Evolutionary conservation across 2,888 invertebrate genomes (phyloP).

Genomic region (Caenorhabditis zanzibari): DNA sequence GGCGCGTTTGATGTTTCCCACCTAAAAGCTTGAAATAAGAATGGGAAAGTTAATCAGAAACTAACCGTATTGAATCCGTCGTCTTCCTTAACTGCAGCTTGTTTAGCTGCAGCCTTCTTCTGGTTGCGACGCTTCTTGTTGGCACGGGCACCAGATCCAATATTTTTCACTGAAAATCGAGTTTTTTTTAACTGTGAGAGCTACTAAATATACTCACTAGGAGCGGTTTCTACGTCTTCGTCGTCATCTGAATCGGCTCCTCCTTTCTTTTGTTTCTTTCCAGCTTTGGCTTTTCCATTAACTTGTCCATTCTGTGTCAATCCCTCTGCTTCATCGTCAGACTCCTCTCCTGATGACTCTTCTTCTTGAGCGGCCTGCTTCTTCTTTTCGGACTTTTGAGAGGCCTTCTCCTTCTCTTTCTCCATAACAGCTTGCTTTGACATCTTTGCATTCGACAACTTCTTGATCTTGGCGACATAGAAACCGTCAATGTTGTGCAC

Average conservation of each 20-base stretch:
- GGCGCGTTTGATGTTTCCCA: conserved; percentile 61
- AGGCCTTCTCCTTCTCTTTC: conserved; percentile 38
- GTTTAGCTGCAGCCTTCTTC: conserved; percentile 68
- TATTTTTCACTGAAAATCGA: conserved; percentile 65
- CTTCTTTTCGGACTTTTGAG: conserved; percentile 41
- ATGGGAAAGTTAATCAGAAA: neutral
- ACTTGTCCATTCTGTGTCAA: neutral
- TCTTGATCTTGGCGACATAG: conserved; percentile 97
- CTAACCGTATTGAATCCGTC: conserved; percentile 75
- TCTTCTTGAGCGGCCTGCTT: conserved; percentile 28
- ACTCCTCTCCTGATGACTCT: conserved; percentile 41
- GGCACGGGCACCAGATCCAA: conserved; percentile 67
- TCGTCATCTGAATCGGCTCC: conserved; percentile 47
- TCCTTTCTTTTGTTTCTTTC: conserved; percentile 20
- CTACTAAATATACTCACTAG: too few relatives aligned
- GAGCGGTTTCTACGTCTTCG: conserved; percentile 49
- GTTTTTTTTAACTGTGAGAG: too few relatives aligned
- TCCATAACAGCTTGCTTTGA: conserved; percentile 67
- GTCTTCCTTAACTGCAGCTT: conserved; percentile 65
- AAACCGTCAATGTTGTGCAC: conserved; percentile 99
- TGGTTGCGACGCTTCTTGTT: conserved; percentile 73
- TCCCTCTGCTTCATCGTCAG: conserved; percentile 6
- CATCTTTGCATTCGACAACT: conserved; percentile 89
- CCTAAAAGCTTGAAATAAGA: conserved; percentile 20
- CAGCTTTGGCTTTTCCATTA: neutral